A percentile compares a stretch with the other conserved stretches of the same genome.
Conservation (phyloP, 2,888 invertebrate species). For the Ichneumoninae sp. region DNA sequence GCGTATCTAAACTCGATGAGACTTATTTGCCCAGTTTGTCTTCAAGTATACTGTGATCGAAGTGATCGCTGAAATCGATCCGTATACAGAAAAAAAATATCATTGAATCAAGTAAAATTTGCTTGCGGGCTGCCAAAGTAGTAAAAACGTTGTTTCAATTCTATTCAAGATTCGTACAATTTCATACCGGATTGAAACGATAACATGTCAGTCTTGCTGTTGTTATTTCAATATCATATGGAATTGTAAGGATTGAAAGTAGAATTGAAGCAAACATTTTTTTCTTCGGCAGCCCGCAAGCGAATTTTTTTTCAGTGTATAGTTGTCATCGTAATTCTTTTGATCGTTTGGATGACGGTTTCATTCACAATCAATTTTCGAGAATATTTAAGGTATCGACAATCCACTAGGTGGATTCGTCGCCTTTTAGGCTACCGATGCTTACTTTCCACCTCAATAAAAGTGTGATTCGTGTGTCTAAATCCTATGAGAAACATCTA, state of each 20-base stretch:
- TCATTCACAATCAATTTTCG: background rate
- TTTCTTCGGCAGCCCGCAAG: no score
- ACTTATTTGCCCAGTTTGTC: background rate
- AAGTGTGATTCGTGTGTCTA: background rate
- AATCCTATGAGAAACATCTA: background rate
- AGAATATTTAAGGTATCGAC: background rate
- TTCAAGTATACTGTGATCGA: background rate
- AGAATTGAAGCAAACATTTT: no score
- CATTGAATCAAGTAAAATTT: no score
- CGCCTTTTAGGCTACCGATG: background rate
- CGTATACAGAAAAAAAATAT: no score
- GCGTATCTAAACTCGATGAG: background rate
- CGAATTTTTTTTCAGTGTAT: background rate
- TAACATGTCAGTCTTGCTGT: no score
- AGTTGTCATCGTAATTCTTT: conserved; percentile 17
- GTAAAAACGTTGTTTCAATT: no score
- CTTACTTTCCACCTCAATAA: background rate
- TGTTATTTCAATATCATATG: no score
- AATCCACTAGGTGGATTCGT: background rate
- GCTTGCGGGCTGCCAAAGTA: no score
- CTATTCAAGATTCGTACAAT: no score
- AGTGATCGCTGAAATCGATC: background rate
- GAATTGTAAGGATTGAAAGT: no score
- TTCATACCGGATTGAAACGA: no score
- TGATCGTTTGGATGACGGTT: background rate